Conservation (phyloP, 2,113 vertebrate species). For the Pitta sordida region DNA sequence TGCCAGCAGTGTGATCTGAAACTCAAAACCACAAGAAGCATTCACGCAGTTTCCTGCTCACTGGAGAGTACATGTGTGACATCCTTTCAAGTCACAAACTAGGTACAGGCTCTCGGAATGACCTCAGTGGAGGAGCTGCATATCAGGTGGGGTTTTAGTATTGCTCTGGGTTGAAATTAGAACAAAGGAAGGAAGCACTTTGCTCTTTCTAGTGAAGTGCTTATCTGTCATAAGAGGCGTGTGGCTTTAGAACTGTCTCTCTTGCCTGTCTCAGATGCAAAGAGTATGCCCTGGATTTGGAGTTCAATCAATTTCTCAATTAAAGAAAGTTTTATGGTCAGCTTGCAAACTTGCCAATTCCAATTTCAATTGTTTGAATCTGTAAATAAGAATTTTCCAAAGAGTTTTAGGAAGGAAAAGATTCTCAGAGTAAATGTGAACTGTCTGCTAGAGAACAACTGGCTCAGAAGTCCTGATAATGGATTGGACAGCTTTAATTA, state of each 20-base stretch:
- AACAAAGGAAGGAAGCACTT: slow-evolving; percentile 59
- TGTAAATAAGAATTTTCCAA: neutral
- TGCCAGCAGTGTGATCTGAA: neutral
- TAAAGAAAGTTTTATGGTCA: neutral
- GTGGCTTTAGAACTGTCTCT: slow-evolving; percentile 2
- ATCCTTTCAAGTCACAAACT: slow-evolving; percentile 23
- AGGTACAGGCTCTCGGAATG: neutral
- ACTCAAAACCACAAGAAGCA: neutral
- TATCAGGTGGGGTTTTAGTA: neutral
- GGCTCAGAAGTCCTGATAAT: neutral
- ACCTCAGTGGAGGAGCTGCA: neutral
- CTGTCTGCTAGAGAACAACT: neutral
- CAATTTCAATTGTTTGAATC: neutral
- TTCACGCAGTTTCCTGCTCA: slow-evolving; percentile 7
- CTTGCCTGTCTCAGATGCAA: neutral
- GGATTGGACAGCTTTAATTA: neutral
- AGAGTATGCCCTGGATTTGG: neutral
- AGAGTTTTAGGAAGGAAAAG: neutral
- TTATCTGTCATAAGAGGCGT: neutral
- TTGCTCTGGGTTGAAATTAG: slow-evolving; percentile 38
- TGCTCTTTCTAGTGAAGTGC: slow-evolving; percentile 49
- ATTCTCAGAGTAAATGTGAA: neutral
- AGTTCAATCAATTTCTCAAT: neutral
- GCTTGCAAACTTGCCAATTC: neutral
- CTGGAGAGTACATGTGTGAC: slow-evolving; percentile 17